Percentiles rank a stretch among this genome's conserved stretches.
phyloP scores from a whole-genome alignment of 2,113 vertebrate species.

The Menidia beryllina region DNA sequence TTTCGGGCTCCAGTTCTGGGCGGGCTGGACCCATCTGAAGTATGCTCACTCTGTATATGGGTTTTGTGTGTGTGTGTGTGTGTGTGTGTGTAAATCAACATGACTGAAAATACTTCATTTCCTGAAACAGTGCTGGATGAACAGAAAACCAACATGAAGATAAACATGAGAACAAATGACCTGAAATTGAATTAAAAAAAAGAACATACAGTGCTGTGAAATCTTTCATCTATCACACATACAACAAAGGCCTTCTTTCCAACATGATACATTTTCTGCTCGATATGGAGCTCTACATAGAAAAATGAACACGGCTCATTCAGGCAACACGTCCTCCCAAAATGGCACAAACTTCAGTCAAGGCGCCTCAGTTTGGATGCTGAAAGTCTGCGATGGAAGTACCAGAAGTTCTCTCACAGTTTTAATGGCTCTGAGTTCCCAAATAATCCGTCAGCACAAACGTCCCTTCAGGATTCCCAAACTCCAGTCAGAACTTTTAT shows the following conservation, averaged over 20 bases:
- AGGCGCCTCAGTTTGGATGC: not conserved
- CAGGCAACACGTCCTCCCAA: not conserved
- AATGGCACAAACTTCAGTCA: constrained; percentile 10
- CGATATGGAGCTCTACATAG: not conserved
- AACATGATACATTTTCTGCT: not conserved
- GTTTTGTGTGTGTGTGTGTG: constrained; percentile 10
- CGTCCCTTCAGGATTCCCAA: not conserved
- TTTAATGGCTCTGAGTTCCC: not conserved
- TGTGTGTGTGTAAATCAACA: constrained; percentile 24
- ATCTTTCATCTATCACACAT: constrained; percentile 9
- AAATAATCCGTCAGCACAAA: not conserved
- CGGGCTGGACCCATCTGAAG: constrained; percentile 28
- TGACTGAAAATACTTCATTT: constrained; percentile 30
- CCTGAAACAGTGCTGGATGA: not conserved
- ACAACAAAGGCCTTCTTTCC: constrained; percentile 31
- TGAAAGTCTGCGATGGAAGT: not conserved
- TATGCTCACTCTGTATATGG: constrained; percentile 16
- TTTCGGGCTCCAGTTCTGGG: constrained; percentile 40
- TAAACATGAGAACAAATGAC: constrained; percentile 6
- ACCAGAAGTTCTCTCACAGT: constrained; percentile 1
- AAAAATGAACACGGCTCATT: not conserved
- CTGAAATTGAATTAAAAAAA: constrained; percentile 9
- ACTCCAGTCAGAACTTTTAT: constrained; percentile 1
- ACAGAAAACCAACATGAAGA: constrained; percentile 7
- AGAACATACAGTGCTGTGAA: constrained; percentile 1